These are phyloP conservation scores for Chironex yamaguchii DNA, from an alignment of 30 jellyfish, hydroid and myxozoan species.

Conservation along the genomic window DNA sequence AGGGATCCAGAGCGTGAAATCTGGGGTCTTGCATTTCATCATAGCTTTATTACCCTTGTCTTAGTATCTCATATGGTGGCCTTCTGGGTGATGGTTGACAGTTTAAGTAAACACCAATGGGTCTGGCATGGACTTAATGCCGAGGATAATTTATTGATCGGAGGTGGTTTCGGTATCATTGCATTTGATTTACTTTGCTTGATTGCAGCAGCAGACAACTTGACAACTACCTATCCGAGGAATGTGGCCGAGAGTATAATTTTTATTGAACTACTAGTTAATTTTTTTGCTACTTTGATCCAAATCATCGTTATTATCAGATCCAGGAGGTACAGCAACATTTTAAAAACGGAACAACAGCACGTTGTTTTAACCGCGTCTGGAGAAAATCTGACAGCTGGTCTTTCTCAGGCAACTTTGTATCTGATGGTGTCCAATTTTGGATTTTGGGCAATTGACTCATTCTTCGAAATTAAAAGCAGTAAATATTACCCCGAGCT, in stretches of 20 bases:
- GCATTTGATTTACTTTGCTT: constrained; percentile 14
- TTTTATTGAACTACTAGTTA: neutral
- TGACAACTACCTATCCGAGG: neutral
- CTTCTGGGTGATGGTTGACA: neutral
- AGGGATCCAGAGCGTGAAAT: neutral
- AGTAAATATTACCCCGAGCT: constrained; percentile 44
- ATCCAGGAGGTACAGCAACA: constrained; percentile 13
- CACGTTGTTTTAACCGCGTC: neutral
- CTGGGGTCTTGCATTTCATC: constrained; percentile 44
- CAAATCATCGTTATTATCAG: constrained; percentile 37
- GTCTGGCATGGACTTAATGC: neutral
- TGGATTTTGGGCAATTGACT: constrained; percentile 56
- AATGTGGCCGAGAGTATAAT: neutral
- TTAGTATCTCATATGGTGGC: constrained; percentile 23
- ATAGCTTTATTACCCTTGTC: constrained; percentile 1
- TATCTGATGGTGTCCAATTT: constrained; percentile 50
- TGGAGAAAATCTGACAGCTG: neutral
- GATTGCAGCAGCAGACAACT: constrained; percentile 34
- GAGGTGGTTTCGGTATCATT: constrained; percentile 24
- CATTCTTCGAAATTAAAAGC: constrained; percentile 52
- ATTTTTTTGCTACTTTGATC: neutral
- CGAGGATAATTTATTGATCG: constrained; percentile 38
- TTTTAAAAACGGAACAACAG: neutral
- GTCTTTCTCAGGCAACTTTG: constrained; percentile 20
- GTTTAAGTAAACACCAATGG: neutral